Conservation (phyloP, 2,113 vertebrate genomes). For the Chauna torquata region DNA sequence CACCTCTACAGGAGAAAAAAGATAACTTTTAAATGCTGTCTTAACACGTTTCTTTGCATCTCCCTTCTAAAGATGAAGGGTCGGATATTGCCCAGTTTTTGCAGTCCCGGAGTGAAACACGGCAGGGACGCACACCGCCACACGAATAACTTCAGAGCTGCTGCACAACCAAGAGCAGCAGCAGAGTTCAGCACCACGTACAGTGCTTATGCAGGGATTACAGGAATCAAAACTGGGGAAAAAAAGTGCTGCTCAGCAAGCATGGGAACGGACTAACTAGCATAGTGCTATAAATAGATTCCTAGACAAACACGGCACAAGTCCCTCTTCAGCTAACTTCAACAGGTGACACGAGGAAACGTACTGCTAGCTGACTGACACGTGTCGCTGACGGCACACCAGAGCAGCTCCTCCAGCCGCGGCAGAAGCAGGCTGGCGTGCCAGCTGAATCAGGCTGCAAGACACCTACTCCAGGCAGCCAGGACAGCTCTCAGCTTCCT, state of each 20-base stretch:
- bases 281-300: not conserved
- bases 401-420: not conserved
- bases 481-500: not conserved
- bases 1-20: not conserved
- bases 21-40: not conserved
- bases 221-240: not conserved
- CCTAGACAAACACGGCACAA: not conserved
- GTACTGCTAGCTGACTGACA: not conserved
- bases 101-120: not conserved
- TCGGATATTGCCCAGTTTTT: not conserved
- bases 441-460: not conserved
- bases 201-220: not conserved
- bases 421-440: not conserved
- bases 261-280: not conserved
- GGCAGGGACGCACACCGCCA: not conserved
- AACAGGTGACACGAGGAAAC: not conserved
- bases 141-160: not conserved
- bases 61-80: not conserved
- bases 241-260: not conserved
- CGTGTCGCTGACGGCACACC: fast-evolving
- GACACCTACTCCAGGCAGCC: not conserved
- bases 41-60: not conserved
- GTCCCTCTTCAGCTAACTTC: not conserved
- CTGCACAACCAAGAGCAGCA: not conserved
- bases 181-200: not conserved